These are phyloP conservation scores for Procambarus virginalis DNA, from an alignment of 1,140 invertebrate genomes.

Conservation along the genomic window DNA sequence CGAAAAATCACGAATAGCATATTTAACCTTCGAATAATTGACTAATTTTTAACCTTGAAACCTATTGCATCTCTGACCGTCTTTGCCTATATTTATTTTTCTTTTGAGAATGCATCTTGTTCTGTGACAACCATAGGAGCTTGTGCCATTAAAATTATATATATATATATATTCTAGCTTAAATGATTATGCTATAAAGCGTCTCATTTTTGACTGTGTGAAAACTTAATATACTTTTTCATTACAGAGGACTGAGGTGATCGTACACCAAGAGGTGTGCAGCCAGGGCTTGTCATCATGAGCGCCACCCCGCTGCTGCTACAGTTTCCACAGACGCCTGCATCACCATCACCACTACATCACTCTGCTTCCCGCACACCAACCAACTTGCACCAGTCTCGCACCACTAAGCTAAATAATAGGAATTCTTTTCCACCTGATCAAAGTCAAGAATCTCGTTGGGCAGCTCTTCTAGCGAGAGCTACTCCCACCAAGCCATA, in stretches of 20 bases:
- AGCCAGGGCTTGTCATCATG: constrained; percentile 36
- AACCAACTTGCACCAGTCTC: constrained; percentile 23
- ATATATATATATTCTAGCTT: too few species aligned
- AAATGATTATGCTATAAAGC: too few species aligned
- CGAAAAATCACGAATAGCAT: too few species aligned
- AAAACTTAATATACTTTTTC: not conserved
- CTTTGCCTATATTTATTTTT: too few species aligned
- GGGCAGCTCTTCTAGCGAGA: constrained; percentile 46
- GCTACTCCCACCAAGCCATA: constrained; percentile 40
- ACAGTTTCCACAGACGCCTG: constrained; percentile 50
- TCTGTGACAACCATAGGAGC: too few species aligned
- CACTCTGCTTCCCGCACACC: constrained; percentile 27
- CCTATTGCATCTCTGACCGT: too few species aligned
- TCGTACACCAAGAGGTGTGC: constrained; percentile 30
- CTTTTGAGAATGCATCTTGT: too few species aligned
- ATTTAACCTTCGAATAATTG: too few species aligned
- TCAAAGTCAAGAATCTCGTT: constrained; percentile 51
- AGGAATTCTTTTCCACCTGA: constrained; percentile 60
- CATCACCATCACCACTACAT: constrained; percentile 52
- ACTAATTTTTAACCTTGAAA: too few species aligned
- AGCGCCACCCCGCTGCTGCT: constrained; percentile 50
- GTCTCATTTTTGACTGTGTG: too few species aligned
- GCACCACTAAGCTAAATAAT: constrained; percentile 41
- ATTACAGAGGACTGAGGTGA: constrained; percentile 9
- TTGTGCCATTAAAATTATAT: too few species aligned